Percentiles rank a stretch among this genome's conserved stretches.
These are phyloP conservation scores for Corvus cornix DNA, from an alignment of 2,113 vertebrate species.

Conservation along the genomic window DNA sequence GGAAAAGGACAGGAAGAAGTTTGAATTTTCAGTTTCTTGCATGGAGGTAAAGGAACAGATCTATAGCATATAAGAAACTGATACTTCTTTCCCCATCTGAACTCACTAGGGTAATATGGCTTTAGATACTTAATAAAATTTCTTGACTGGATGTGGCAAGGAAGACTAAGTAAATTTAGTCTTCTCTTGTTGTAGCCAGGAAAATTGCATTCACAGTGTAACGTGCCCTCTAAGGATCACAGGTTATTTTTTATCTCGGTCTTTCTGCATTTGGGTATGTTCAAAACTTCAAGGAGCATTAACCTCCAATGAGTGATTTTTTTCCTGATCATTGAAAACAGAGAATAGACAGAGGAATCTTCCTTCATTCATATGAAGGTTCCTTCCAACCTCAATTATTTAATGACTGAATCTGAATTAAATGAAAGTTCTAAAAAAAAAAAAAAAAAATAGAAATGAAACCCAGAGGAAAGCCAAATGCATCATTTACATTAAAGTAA, in stretches of 20 bases:
- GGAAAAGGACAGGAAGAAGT: not conserved
- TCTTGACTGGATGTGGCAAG: not conserved
- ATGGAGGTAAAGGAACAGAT: not conserved
- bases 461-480: not conserved
- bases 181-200: not conserved
- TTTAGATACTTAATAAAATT: not conserved
- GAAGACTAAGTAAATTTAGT: not conserved
- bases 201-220: not conserved
- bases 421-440: not conserved
- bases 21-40: not conserved
- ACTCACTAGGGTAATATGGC: not conserved
- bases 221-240: accelerated
- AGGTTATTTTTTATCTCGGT: not conserved
- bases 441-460: not conserved
- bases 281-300: not conserved
- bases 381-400: not conserved
- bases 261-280: not conserved
- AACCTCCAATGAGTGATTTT: not conserved
- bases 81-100: not conserved
- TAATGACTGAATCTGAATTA: not conserved
- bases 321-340: not conserved
- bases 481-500: not conserved
- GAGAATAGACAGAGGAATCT: not conserved
- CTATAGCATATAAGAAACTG: not conserved
- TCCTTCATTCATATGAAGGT: not conserved